Evolutionary conservation across 2,888 invertebrate species (phyloP).

Genomic region (Hydriomena furcata): DNA sequence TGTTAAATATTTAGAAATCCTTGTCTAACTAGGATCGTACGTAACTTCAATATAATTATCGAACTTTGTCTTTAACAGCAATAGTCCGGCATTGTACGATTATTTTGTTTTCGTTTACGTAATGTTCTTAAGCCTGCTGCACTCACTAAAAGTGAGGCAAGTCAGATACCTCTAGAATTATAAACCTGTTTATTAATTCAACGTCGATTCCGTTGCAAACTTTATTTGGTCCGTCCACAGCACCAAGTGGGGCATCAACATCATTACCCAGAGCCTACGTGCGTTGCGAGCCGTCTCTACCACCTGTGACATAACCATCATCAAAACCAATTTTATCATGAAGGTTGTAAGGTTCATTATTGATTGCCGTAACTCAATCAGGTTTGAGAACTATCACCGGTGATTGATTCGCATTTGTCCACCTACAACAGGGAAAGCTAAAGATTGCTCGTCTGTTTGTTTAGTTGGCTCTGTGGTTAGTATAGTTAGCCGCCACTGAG

Average conservation of each 20-base stretch:
- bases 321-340: slow-evolving; percentile 41
- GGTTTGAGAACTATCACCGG: slow-evolving; percentile 24
- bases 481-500: slow-evolving; percentile 47
- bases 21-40: background rate
- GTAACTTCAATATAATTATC: too few species aligned
- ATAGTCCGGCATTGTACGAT: slow-evolving; percentile 5
- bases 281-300: slow-evolving; percentile 43
- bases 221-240: slow-evolving; percentile 54
- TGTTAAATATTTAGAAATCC: background rate
- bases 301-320: slow-evolving; percentile 25
- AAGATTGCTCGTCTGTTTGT: slow-evolving; percentile 49
- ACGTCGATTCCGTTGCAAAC: slow-evolving; percentile 51
- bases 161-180: slow-evolving; percentile 42
- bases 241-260: slow-evolving; percentile 53
- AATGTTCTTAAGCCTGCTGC: slow-evolving; percentile 10
- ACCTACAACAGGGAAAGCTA: slow-evolving; percentile 65
- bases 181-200: slow-evolving; percentile 49
- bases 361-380: slow-evolving; percentile 21
- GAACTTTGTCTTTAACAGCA: too few species aligned
- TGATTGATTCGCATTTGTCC: slow-evolving; percentile 56
- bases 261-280: slow-evolving; percentile 59
- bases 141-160: slow-evolving; percentile 36
- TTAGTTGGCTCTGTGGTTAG: slow-evolving; percentile 60
- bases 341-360: slow-evolving; percentile 44
- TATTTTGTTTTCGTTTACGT: slow-evolving; percentile 10